phyloP scores from a whole-genome alignment of 2,113 vertebrate genomes.

The Triplophysa dalaica region DNA sequence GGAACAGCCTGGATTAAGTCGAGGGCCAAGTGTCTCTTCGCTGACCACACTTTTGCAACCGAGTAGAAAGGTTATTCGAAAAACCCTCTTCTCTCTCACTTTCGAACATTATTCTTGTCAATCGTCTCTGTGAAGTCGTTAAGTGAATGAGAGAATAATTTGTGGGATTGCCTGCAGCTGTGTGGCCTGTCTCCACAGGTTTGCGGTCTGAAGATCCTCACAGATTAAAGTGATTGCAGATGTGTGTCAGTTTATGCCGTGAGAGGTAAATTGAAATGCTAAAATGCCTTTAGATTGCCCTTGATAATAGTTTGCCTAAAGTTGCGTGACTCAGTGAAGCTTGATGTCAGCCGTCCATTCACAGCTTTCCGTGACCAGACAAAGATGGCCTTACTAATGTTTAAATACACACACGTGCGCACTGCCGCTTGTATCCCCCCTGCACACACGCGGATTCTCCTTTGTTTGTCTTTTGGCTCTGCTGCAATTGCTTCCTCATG shows the following conservation, averaged over 20 bases:
- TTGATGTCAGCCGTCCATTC: neutral
- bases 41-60: conserved; percentile 13
- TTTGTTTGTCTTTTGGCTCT: conserved; percentile 11
- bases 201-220: conserved; percentile 9
- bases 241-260: conserved; percentile 42
- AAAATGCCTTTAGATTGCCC: neutral
- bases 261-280: conserved; percentile 28
- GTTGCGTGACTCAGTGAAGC: neutral
- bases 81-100: neutral
- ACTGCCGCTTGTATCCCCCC: conserved; percentile 9
- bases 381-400: neutral
- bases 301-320: neutral
- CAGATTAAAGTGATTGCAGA: conserved; percentile 10
- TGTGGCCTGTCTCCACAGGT: neutral
- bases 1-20: neutral
- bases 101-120: conserved; percentile 1
- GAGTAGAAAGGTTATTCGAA: conserved; percentile 31
- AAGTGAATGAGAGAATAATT: conserved; percentile 9
- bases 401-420: conserved; percentile 35
- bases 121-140: conserved; percentile 14
- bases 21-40: conserved; percentile 44
- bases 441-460: neutral
- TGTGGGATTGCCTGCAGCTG: conserved; percentile 24
- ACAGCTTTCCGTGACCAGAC: neutral
- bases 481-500: neutral